These are phyloP conservation scores for Pempheris klunzingeri DNA, from an alignment of 2,797 vertebrate species.

Conservation along the genomic window DNA sequence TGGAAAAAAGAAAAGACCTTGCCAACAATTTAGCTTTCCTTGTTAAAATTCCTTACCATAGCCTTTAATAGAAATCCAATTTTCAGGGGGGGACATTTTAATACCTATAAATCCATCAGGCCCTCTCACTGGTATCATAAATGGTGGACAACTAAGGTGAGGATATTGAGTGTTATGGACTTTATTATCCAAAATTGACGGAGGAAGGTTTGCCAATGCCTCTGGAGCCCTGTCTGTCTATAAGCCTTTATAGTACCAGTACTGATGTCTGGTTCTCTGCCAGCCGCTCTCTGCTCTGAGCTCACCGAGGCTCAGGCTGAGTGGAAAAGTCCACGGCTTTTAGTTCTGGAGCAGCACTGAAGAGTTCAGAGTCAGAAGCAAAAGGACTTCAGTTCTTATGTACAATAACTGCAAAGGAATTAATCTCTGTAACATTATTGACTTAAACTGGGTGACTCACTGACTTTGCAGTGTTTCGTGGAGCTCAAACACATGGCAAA, in stretches of 20 bases:
- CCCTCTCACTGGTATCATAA: conserved; percentile 60
- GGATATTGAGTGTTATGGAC: conserved; percentile 66
- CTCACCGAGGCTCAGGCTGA: conserved; percentile 66
- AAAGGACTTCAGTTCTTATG: conserved; percentile 24
- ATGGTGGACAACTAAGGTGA: conserved; percentile 67
- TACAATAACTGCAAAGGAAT: conserved; percentile 20
- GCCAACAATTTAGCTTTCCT: conserved; percentile 73
- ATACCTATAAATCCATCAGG: conserved; percentile 73
- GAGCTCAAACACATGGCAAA: conserved; percentile 12
- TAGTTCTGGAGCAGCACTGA: conserved; percentile 49
- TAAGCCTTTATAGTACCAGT: conserved; percentile 62
- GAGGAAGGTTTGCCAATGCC: conserved; percentile 59
- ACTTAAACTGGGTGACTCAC: conserved; percentile 27
- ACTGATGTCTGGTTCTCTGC: conserved; percentile 65
- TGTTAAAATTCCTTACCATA: conserved; percentile 79
- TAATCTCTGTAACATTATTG: conserved; percentile 29
- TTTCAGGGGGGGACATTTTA: conserved; percentile 77
- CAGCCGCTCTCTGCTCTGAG: conserved; percentile 60
- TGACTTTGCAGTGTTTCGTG: not conserved
- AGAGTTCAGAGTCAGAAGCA: conserved; percentile 55
- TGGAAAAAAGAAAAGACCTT: conserved; percentile 54
- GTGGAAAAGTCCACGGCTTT: conserved; percentile 71
- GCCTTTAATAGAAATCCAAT: conserved; percentile 84
- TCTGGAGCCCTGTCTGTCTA: conserved; percentile 67
- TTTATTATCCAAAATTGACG: conserved; percentile 71